Evolutionary conservation across 1,140 invertebrate genomes (phyloP).

Genomic region (Drosophila sp.): DNA sequence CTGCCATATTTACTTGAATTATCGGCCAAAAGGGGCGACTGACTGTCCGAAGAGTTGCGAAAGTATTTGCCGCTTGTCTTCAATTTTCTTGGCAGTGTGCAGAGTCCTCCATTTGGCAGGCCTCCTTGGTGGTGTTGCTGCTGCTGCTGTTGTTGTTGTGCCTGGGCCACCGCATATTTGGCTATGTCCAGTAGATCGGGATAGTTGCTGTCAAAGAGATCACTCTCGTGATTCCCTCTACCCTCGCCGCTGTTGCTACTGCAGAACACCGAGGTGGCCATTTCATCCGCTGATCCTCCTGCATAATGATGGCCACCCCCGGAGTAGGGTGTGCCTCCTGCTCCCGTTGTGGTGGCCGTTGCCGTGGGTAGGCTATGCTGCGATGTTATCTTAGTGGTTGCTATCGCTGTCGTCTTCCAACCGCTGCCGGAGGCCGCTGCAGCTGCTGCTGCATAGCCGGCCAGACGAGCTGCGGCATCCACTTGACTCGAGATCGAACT

Average conservation of each 20-base stretch:
- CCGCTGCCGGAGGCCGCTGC: conserved; percentile 66
- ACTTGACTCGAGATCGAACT: conserved; percentile 80
- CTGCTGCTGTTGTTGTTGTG: conserved; percentile 44
- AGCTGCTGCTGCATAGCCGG: conserved; percentile 59
- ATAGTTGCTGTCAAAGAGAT: conserved; percentile 86
- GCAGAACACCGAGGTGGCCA: conserved; percentile 77
- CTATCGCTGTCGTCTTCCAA: conserved; percentile 82
- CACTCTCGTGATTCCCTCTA: conserved; percentile 82
- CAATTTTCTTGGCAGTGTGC: conserved; percentile 86
- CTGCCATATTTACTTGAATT: conserved; percentile 82
- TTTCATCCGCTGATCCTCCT: conserved; percentile 52
- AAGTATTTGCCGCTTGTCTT: conserved; percentile 83
- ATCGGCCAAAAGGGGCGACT: conserved; percentile 86
- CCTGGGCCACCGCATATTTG: conserved; percentile 84
- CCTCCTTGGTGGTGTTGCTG: conserved; percentile 56
- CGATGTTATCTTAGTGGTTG: conserved; percentile 83
- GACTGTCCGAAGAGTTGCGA: conserved; percentile 86
- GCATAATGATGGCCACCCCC: conserved; percentile 50
- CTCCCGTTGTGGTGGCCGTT: conserved; percentile 36
- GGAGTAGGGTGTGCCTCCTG: conserved; percentile 52
- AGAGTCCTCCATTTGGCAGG: conserved; percentile 78
- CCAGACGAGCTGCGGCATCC: conserved; percentile 72
- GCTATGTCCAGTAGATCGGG: conserved; percentile 88
- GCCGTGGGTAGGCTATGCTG: conserved; percentile 82
- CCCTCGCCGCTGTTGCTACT: conserved; percentile 77